These are phyloP conservation scores for Cabera pusaria DNA, from an alignment of 2,888 invertebrate species.

Conservation along the genomic window DNA sequence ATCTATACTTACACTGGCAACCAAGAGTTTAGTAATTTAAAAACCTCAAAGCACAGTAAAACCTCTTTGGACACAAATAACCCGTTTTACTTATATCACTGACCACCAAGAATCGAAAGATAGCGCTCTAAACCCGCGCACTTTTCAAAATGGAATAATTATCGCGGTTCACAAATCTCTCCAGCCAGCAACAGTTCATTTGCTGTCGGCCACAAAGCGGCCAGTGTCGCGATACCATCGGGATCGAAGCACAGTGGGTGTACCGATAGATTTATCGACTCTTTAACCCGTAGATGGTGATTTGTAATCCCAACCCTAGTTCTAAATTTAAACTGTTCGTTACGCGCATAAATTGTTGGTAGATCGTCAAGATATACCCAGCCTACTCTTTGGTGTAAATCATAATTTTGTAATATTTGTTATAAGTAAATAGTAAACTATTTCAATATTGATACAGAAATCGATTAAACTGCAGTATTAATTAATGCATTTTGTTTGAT, in stretches of 20 bases:
- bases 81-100: constrained; percentile 1
- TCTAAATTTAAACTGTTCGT: constrained; percentile 39
- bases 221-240: constrained; percentile 63
- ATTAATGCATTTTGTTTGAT: no score
- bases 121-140: constrained; percentile 30
- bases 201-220: constrained; percentile 56
- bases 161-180: constrained; percentile 61
- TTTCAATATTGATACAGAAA: no score
- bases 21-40: no score
- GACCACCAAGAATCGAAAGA: not conserved
- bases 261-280: constrained; percentile 69
- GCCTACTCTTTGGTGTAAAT: constrained; percentile 1
- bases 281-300: constrained; percentile 67
- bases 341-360: constrained; percentile 29
- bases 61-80: no score
- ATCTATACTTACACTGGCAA: no score
- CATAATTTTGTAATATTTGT: not conserved
- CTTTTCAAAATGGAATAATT: constrained; percentile 56
- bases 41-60: no score
- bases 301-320: constrained; percentile 59
- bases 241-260: constrained; percentile 58
- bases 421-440: constrained; percentile 1
- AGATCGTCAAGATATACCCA: constrained; percentile 22
- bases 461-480: no score
- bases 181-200: constrained; percentile 60